Evolutionary conservation across 1,140 invertebrate genomes (phyloP).

Genomic region (Drosophila serrata): DNA sequence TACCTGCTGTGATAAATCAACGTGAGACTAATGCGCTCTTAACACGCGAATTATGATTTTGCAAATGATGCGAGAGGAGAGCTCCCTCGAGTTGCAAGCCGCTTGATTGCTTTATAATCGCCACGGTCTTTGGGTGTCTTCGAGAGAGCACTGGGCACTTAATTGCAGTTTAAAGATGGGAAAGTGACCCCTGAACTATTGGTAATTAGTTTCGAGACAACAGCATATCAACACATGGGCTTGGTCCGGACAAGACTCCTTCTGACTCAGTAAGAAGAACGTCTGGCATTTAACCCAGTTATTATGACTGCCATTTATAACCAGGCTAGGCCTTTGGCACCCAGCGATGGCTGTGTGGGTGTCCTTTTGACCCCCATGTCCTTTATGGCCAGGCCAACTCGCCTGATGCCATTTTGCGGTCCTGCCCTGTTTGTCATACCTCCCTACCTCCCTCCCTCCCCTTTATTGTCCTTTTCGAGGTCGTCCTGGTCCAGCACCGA

Average conservation of each 20-base stretch:
- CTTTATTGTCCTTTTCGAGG: slow-evolving; percentile 62
- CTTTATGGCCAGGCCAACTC: slow-evolving; percentile 66
- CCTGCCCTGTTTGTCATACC: slow-evolving; percentile 58
- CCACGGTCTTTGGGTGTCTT: slow-evolving; percentile 37
- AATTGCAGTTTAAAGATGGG: slow-evolving; percentile 77
- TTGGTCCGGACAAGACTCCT: slow-evolving; percentile 1
- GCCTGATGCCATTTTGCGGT: slow-evolving; percentile 64
- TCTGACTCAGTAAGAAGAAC: slow-evolving; percentile 57
- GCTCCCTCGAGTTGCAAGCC: slow-evolving; percentile 17
- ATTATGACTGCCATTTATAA: slow-evolving; percentile 82
- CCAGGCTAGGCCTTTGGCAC: slow-evolving; percentile 46
- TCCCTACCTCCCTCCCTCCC: background rate
- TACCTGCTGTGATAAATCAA: slow-evolving; percentile 83
- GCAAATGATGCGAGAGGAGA: slow-evolving; percentile 74
- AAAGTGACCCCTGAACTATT: slow-evolving; percentile 73
- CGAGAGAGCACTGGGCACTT: slow-evolving; percentile 38
- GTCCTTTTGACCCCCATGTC: slow-evolving; percentile 82
- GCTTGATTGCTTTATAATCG: slow-evolving; percentile 83
- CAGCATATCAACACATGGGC: slow-evolving; percentile 74
- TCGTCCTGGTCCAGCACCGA: slow-evolving; percentile 47
- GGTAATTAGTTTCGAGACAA: slow-evolving; percentile 74
- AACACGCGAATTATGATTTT: slow-evolving; percentile 85
- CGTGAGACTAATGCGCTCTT: slow-evolving; percentile 84
- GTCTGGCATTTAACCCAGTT: slow-evolving; percentile 79
- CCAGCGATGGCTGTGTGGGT: slow-evolving; percentile 57